These are phyloP conservation scores for Drosophila pseudotakahashii DNA, from an alignment of 2,888 invertebrate species.

Conservation along the genomic window DNA sequence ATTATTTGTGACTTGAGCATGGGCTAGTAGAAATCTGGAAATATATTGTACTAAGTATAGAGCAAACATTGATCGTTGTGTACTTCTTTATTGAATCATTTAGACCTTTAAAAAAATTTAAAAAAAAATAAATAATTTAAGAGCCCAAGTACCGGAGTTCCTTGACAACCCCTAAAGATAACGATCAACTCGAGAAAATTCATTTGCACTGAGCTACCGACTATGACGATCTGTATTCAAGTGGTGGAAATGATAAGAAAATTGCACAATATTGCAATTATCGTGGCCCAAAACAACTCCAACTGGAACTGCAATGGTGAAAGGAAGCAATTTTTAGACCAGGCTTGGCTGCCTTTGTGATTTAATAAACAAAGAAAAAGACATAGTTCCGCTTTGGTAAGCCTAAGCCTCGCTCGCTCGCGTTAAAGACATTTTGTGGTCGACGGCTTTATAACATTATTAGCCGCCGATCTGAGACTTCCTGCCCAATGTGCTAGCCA, in stretches of 20 bases:
- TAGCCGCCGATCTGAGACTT: slow-evolving; percentile 22
- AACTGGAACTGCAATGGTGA: not conserved
- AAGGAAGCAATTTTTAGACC: slow-evolving; percentile 8
- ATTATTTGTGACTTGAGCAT: not conserved
- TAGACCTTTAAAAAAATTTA: not conserved
- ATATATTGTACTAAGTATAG: too few species aligned
- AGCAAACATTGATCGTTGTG: not conserved
- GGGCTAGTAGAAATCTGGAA: not conserved
- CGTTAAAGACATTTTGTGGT: slow-evolving; percentile 9
- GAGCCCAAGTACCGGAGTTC: not conserved
- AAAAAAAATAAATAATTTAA: not conserved
- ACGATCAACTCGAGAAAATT: slow-evolving; percentile 7
- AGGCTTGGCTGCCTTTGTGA: slow-evolving; percentile 39
- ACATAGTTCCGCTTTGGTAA: slow-evolving; percentile 40
- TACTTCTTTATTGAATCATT: not conserved
- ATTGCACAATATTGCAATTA: slow-evolving; percentile 27
- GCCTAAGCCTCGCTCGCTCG: slow-evolving; percentile 12
- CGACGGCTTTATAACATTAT: slow-evolving; percentile 21
- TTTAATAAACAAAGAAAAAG: slow-evolving; percentile 34
- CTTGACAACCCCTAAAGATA: not conserved
- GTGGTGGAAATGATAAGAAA: slow-evolving; percentile 19
- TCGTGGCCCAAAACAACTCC: not conserved
- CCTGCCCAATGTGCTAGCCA: slow-evolving; percentile 32
- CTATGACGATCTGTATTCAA: slow-evolving; percentile 7
- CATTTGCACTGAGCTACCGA: slow-evolving; percentile 8